A percentile compares a stretch with the other conserved stretches of the same genome.
phyloP scores from a whole-genome alignment of 2,888 invertebrate genomes.

The Tetragonisca angustula region DNA sequence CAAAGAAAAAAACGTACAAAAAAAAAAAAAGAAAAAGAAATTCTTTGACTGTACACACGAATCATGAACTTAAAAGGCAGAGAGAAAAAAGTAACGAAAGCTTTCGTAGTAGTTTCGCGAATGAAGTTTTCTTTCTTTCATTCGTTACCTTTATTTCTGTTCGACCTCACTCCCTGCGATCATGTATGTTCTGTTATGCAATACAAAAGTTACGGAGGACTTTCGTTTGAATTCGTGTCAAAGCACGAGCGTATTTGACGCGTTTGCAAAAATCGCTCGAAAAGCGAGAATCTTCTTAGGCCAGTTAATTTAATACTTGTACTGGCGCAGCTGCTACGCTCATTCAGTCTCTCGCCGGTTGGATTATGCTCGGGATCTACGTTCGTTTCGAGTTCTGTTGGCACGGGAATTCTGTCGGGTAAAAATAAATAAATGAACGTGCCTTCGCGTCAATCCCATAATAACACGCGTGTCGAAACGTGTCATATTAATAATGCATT shows the following conservation, averaged over 20 bases:
- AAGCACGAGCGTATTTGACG: not conserved
- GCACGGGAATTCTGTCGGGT: too few relatives aligned
- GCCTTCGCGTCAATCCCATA: too few relatives aligned
- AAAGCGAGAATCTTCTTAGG: not conserved
- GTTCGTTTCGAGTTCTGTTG: too few relatives aligned
- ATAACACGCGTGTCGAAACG: too few relatives aligned
- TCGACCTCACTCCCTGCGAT: not conserved
- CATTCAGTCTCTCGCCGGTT: not conserved
- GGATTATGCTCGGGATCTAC: too few relatives aligned
- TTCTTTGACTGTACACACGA: too few relatives aligned
- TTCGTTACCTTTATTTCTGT: not conserved
- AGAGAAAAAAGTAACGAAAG: not conserved
- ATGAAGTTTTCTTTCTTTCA: not conserved
- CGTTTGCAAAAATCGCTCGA: not conserved
- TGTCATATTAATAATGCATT: too few relatives aligned
- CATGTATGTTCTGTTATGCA: not conserved
- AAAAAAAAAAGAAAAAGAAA: too few relatives aligned
- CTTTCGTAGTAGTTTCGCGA: not conserved
- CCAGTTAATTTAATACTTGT: not conserved
- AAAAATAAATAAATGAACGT: too few relatives aligned
- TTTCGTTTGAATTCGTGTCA: not conserved
- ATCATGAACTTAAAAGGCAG: not conserved
- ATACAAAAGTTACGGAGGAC: not conserved
- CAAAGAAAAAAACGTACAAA: too few relatives aligned
- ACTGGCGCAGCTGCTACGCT: not conserved